Evolutionary conservation across 2,888 invertebrate species (phyloP).

Genomic region (Epirrita christyi): DNA sequence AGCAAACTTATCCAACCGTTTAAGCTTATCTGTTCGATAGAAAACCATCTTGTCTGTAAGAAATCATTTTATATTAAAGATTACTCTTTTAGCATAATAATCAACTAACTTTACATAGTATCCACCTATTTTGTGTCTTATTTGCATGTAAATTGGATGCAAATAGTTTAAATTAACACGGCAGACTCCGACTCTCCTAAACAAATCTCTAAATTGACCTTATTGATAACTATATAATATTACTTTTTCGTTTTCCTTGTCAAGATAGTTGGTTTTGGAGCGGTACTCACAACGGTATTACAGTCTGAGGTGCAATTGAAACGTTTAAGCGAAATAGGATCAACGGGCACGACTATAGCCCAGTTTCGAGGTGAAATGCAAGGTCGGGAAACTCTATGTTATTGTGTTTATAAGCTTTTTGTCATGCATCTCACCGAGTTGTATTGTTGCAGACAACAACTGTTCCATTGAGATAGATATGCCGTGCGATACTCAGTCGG

Average conservation of each 20-base stretch:
- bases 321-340: conserved; percentile 60
- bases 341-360: conserved; percentile 71
- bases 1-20: conserved; percentile 20
- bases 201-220: conserved; percentile 23
- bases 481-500: conserved; percentile 73
- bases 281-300: conserved; percentile 76
- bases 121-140: conserved; percentile 29
- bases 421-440: conserved; percentile 71
- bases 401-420: conserved; percentile 75
- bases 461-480: conserved; percentile 74
- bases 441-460: conserved; percentile 68
- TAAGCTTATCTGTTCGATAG: conserved; percentile 15
- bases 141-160: conserved; percentile 26
- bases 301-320: conserved; percentile 67
- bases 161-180: conserved; percentile 21
- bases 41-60: conserved; percentile 18
- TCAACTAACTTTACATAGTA: conserved; percentile 12
- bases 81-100: conserved; percentile 24
- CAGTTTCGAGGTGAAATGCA: conserved; percentile 72
- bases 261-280: conserved; percentile 62
- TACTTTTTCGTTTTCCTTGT: conserved; percentile 46
- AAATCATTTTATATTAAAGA: conserved; percentile 12
- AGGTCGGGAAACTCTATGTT: conserved; percentile 68
- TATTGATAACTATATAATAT: conserved; percentile 27
- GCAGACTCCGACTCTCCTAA: conserved; percentile 10